phyloP scores from a whole-genome alignment of 1,140 invertebrate species.

The Drosophila hydei region DNA sequence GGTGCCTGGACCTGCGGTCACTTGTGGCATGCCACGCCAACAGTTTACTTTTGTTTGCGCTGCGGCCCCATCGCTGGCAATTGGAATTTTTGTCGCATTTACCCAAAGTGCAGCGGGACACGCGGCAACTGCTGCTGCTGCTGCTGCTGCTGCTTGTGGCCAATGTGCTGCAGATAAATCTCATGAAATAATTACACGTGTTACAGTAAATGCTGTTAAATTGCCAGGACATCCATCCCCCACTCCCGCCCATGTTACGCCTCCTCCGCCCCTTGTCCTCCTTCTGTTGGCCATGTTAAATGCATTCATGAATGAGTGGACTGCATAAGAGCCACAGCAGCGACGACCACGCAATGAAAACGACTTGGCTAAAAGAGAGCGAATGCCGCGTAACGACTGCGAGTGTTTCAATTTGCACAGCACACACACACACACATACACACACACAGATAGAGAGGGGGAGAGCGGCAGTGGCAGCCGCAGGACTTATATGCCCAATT shows the following conservation, averaged over 20 bases:
- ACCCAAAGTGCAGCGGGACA: constrained; percentile 73
- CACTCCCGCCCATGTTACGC: not conserved
- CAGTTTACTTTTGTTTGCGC: constrained; percentile 60
- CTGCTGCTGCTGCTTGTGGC: constrained; percentile 41
- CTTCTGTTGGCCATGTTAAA: constrained; percentile 60
- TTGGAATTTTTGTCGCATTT: constrained; percentile 84
- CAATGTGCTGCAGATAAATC: constrained; percentile 81
- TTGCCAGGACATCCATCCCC: constrained; percentile 47
- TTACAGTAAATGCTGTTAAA: constrained; percentile 83
- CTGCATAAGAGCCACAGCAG: constrained; percentile 57
- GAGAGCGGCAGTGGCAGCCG: constrained; percentile 31
- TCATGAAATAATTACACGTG: constrained; percentile 84
- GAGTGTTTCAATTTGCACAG: constrained; percentile 77
- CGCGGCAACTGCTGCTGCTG: constrained; percentile 20
- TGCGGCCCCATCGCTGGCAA: constrained; percentile 66
- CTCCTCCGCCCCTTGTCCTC: constrained; percentile 5
- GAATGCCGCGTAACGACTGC: constrained; percentile 48
- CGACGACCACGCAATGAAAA: constrained; percentile 34
- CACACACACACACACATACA: constrained; percentile 15
- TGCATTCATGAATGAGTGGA: constrained; percentile 80
- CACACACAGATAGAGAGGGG: not conserved
- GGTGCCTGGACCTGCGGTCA: constrained; percentile 58
- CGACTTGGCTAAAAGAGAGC: constrained; percentile 39
- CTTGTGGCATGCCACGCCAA: constrained; percentile 66
- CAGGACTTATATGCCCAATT: constrained; percentile 78